These are phyloP conservation scores for Drosophila lacicola DNA, from an alignment of 2,888 invertebrate species.

Conservation along the genomic window DNA sequence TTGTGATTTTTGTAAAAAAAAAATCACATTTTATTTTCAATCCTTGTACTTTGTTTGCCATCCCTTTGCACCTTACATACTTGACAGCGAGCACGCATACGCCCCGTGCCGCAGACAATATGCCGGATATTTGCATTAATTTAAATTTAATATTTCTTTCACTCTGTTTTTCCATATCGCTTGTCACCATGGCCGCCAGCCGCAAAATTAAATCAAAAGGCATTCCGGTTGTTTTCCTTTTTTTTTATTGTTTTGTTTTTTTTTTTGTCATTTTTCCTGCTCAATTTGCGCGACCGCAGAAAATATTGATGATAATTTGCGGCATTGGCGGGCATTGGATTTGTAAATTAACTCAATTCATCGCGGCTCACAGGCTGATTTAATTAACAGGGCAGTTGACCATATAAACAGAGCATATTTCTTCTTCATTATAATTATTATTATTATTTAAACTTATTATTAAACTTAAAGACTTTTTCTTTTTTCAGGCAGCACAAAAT, in stretches of 20 bases:
- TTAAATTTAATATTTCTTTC: constrained; percentile 49
- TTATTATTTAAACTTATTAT: no score
- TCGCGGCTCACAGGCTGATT: constrained; percentile 47
- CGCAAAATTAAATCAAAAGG: constrained; percentile 72
- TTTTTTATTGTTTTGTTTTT: constrained; percentile 25
- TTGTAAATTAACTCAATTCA: constrained; percentile 72
- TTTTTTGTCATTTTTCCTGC: constrained; percentile 36
- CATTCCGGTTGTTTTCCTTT: constrained; percentile 5
- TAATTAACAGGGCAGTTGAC: constrained; percentile 46
- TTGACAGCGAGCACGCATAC: background rate
- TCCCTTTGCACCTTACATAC: background rate
- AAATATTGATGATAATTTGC: constrained; percentile 61
- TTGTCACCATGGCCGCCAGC: constrained; percentile 41
- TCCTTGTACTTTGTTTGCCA: no score
- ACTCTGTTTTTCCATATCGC: constrained; percentile 31
- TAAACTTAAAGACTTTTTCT: background rate
- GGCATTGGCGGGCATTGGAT: constrained; percentile 49
- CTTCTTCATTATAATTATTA: no score
- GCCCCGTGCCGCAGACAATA: constrained; percentile 27
- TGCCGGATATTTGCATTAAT: constrained; percentile 59
- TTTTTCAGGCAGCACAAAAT: constrained; percentile 1
- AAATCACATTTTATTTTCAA: no score
- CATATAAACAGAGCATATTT: no score
- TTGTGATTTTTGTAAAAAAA: no score
- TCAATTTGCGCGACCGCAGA: constrained; percentile 48